Base-by-base conservation (phyloP, 2,797 vertebrate genomes). In the Malacoctenus gilli region DNA sequence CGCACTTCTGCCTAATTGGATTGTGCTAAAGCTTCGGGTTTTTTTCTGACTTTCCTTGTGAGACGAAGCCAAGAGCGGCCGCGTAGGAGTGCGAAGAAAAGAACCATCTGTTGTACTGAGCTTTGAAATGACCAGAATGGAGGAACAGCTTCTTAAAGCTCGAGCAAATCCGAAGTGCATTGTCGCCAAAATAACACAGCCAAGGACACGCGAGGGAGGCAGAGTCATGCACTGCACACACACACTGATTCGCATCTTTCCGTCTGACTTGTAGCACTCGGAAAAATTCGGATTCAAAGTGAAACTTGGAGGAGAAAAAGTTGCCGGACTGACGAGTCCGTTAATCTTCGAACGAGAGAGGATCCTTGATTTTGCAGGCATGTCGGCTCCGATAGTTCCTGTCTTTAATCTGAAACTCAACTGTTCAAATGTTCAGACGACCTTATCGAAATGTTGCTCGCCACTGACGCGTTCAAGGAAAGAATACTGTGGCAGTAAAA, bases 31-130 rank as follows among this genome's bases (percentile, higher is more conserved):
- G 19, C 19, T 28, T 8, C 9, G 47, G 58, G n/a, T n/a, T n/a
- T n/a, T 74, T 63, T 44, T 62, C n/a, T 47, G 35, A 43, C 42
- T 40, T 46, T 25, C 44, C 55, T 62, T 48, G 58, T 7, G 57
- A 51, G n/a, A 59, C 19, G 25, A 54, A 36, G 15, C 14, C 14
- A 42, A 75, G 59, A 59, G 18, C 57, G 28, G 59, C 5, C 3
- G 10, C 22, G 44, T 34, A 22, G 30, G 22, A 51, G 30, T n/a
- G 9, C 5, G 34, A 48, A 41, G 11, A 37, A 19, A 56, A 25
- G 12, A 41, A 50, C 60, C 51, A 78, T 75, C 44, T 71, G 43
- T 75, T 68, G 52, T 32, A 23, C 34, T 67, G 40, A 41, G 34
- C 38, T 66, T 46, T 48, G 3, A 75, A 71, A 51, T 34, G 19